phyloP scores from a whole-genome alignment of 1,140 invertebrate species.

The Dinoponera quadriceps region DNA sequence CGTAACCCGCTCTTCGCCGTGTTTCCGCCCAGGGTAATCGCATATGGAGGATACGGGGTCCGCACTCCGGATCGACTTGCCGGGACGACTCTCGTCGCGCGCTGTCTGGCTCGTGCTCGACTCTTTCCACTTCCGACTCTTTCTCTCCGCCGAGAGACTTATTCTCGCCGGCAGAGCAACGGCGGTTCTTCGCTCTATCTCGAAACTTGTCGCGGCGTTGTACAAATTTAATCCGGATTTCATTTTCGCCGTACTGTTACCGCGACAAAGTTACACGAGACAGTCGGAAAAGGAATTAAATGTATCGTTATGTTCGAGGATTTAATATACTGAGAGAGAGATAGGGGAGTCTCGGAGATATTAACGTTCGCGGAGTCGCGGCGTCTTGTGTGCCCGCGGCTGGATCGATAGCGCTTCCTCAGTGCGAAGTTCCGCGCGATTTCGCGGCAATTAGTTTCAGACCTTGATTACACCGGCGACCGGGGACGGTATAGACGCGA shows the following conservation, averaged over 20 bases:
- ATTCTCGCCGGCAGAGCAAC: constrained; percentile 23
- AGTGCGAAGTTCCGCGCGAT: neutral
- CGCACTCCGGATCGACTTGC: constrained; percentile 22
- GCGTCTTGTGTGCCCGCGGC: neutral
- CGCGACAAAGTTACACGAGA: constrained; percentile 19
- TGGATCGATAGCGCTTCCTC: neutral
- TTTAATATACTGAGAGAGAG: neutral
- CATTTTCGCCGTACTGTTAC: constrained; percentile 23
- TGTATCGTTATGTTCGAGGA: constrained; percentile 4
- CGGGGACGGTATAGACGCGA: neutral
- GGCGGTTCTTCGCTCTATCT: constrained; percentile 24
- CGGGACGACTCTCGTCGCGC: constrained; percentile 8
- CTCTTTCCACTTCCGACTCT: constrained; percentile 47
- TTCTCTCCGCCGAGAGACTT: constrained; percentile 22
- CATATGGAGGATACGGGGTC: constrained; percentile 48
- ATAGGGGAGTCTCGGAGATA: too few species aligned
- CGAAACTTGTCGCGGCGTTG: constrained; percentile 38
- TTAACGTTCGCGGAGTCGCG: too few species aligned
- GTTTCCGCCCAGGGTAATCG: constrained; percentile 55
- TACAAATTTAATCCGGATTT: constrained; percentile 55
- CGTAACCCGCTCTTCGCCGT: constrained; percentile 42
- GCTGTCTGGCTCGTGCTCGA: constrained; percentile 1
- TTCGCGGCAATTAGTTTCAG: constrained; percentile 30
- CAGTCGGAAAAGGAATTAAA: neutral
- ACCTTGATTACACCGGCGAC: constrained; percentile 8